These are phyloP conservation scores for Heterocephalus glaber DNA, from an alignment of 2,113 vertebrate species.

Conservation along the genomic window DNA sequence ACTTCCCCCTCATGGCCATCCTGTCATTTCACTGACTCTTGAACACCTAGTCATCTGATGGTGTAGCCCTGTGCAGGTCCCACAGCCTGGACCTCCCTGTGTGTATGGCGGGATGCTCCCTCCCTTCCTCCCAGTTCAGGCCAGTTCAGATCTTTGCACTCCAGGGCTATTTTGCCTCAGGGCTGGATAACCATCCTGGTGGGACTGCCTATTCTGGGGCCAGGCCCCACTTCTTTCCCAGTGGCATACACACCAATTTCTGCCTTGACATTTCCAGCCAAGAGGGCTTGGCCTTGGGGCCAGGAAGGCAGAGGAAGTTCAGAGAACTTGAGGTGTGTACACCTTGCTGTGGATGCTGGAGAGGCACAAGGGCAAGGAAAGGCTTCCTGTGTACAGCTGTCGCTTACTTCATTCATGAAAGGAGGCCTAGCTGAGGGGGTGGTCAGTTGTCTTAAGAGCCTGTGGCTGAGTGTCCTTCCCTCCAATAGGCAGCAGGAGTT, in stretches of 20 bases:
- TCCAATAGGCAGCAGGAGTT: neutral
- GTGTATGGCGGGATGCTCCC: neutral
- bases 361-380: neutral
- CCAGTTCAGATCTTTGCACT: neutral
- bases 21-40: neutral
- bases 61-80: neutral
- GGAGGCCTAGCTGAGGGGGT: neutral
- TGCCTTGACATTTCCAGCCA: neutral
- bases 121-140: neutral
- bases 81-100: neutral
- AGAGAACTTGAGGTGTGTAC: neutral
- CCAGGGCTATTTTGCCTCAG: neutral
- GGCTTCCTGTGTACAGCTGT: neutral
- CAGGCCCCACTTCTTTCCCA: neutral
- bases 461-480: neutral
- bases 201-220: neutral
- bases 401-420: neutral
- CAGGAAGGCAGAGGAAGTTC: neutral
- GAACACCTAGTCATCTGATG: neutral
- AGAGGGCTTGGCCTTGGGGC: rapidly evolving
- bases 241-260: neutral
- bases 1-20: neutral
- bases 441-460: neutral
- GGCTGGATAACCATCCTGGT: neutral
- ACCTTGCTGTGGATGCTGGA: neutral